Evolutionary conservation across 2,113 vertebrate genomes (phyloP).

Genomic region (Globicephala melas): DNA sequence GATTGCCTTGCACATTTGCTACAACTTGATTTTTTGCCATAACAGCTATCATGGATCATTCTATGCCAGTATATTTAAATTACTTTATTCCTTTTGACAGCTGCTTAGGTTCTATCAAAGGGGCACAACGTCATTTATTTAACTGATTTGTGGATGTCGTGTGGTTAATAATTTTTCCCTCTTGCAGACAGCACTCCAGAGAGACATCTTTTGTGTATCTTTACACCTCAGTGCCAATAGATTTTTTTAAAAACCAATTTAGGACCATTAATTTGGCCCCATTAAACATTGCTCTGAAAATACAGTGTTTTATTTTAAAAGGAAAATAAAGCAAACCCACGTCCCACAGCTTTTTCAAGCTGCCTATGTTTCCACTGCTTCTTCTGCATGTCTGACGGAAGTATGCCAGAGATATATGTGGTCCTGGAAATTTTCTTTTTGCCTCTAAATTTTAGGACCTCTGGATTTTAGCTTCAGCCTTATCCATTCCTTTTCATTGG

Average conservation of each 20-base stretch:
- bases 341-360: not conserved
- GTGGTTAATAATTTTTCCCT: not conserved
- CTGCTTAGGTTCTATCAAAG: not conserved
- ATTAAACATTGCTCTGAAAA: not conserved
- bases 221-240: not conserved
- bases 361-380: not conserved
- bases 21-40: not conserved
- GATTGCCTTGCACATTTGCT: not conserved
- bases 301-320: slow-evolving; percentile 19
- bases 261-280: not conserved
- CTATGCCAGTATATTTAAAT: not conserved
- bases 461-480: not conserved
- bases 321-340: not conserved
- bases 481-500: not conserved
- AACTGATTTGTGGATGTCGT: not conserved
- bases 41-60: not conserved
- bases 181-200: not conserved
- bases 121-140: not conserved
- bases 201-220: not conserved
- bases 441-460: not conserved
- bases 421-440: not conserved
- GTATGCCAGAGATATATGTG: not conserved
- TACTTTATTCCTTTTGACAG: not conserved
- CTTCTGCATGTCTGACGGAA: not conserved
- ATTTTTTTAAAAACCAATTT: not conserved